These are phyloP conservation scores for Apomyelois bistriatella DNA, from an alignment of 2,888 invertebrate species.

Conservation along the genomic window DNA sequence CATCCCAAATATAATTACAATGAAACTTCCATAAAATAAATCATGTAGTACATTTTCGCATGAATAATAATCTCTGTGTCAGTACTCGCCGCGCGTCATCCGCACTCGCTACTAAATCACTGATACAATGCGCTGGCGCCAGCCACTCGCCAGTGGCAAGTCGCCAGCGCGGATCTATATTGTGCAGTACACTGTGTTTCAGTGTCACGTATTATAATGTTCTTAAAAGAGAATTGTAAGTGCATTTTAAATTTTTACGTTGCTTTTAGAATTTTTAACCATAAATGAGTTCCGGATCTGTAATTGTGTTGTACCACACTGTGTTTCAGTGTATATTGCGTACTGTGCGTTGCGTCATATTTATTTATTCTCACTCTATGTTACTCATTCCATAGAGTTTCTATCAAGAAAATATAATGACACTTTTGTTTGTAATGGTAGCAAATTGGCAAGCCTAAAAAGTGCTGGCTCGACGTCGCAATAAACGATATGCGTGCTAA, in stretches of 20 bases:
- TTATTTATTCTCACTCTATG: too few relatives aligned
- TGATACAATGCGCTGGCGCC: background rate
- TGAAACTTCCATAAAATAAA: conserved; percentile 30
- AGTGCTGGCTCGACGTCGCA: too few relatives aligned
- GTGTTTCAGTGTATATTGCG: too few relatives aligned
- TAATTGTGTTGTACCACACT: too few relatives aligned
- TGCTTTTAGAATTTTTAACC: too few relatives aligned
- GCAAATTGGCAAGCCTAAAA: too few relatives aligned
- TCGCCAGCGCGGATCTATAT: background rate
- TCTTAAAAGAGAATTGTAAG: background rate
- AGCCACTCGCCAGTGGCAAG: conserved; percentile 1
- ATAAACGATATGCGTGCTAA: too few relatives aligned
- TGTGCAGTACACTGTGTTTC: conserved; percentile 2
- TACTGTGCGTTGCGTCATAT: too few relatives aligned
- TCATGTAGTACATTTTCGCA: conserved; percentile 20
- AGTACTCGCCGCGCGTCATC: background rate
- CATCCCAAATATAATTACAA: conserved; percentile 15
- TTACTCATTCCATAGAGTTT: too few relatives aligned
- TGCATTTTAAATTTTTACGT: background rate
- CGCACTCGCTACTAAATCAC: conserved; percentile 12
- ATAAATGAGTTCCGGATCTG: too few relatives aligned
- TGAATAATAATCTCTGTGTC: conserved; percentile 7
- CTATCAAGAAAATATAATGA: too few relatives aligned
- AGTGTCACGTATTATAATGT: background rate
- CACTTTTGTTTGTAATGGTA: too few relatives aligned